Base-by-base conservation (phyloP, 1,140 invertebrate genomes). In the Mesaphorura yosii region DNA sequence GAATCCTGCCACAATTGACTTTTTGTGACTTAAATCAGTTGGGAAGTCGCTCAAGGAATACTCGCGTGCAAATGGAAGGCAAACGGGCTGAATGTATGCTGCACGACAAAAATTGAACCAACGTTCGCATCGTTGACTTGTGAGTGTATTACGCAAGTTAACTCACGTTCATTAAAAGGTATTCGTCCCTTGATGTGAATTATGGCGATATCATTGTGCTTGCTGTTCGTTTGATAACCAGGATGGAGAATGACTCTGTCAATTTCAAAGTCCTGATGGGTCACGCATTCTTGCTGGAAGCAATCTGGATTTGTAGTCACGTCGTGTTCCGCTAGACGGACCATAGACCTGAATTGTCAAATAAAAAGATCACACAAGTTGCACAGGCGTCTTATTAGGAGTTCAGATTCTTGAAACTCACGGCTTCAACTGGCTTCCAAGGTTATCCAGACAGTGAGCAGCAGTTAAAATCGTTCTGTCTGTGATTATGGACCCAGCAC, bases 161-260 rank as follows among this genome's bases (percentile, higher is more conserved):
- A 17, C 55, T 54, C 44, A 62, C 60, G 53, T 1, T 50, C 44
- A 1, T 44, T 40, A 52, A 75, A 72, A 20, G 66, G n/a, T 6
- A 72, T 72, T 1, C 70, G 67, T n/a, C 57, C 58, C 7, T 75
- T 64, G n/a, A 81, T 58, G 38, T 73, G 66, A 26, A 85, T 68
- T 5, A 85, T 65, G 1, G 78, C 79, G 40, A 84, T 78, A 62
- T 85, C 82, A 60, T 84, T 77, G 51, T 75, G 55, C 28, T 63
- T 63, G 15, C 51, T 53, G 22, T 23, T 20, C 2, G 55, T 34
- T 41, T 29, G 55, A 31, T 63, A 59, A 4, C 38, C 12, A 10
- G 23, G n/a, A 41, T 63, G 57, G 3, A 52, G 25, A 44, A 58
- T 57, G 3, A 59, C 27, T 54, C 56, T 63, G 45, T 59, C 55